A percentile compares a stretch with the other conserved stretches of the same genome.
Evolutionary conservation across 1,140 invertebrate species (phyloP).

Genomic region (Rhyzopertha dominica): DNA sequence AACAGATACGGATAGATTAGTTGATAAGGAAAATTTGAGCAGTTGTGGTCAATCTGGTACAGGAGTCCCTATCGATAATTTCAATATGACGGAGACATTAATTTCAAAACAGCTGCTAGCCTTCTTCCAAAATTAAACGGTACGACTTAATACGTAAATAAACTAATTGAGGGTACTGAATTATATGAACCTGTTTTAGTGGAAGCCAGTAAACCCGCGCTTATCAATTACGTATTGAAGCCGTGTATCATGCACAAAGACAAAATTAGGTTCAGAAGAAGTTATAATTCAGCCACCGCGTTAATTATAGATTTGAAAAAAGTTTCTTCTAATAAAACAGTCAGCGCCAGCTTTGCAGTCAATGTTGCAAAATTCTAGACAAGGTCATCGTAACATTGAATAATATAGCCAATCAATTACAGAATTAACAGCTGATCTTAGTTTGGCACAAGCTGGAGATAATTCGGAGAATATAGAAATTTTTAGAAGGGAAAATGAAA

Average conservation of each 20-base stretch:
- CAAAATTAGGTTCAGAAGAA: background rate
- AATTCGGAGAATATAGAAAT: background rate
- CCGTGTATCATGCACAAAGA: background rate
- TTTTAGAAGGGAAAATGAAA: constrained; percentile 1
- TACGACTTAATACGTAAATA: no score
- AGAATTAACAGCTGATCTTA: background rate
- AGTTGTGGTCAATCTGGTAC: background rate
- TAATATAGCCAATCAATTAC: background rate
- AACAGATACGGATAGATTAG: no score
- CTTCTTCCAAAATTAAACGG: background rate
- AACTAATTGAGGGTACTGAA: no score
- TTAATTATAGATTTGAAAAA: no score
- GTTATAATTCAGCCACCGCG: background rate
- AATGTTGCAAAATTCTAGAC: background rate
- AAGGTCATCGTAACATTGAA: background rate
- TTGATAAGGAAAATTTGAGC: no score
- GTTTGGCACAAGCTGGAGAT: background rate
- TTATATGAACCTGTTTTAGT: no score
- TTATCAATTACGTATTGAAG: no score
- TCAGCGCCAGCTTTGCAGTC: background rate
- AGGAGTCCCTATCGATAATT: background rate
- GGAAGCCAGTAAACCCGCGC: background rate
- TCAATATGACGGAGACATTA: background rate
- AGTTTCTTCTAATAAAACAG: no score
- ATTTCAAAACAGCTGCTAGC: constrained; percentile 1